Evolutionary conservation across 2,797 vertebrate genomes (phyloP), one percentile per base, ranked within the genome.

Genomic region (Borostomias antarcticus): DNA sequence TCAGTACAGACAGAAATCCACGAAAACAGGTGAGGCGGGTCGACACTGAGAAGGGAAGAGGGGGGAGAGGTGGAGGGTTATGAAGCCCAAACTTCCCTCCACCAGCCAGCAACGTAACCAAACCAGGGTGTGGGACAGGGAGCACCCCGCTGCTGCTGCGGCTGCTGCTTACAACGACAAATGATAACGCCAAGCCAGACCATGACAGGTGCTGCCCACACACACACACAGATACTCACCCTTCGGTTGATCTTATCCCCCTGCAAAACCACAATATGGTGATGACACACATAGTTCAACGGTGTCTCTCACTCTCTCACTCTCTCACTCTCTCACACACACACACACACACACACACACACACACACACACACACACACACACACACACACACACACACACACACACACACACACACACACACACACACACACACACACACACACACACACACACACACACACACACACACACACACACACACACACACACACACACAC

Each of bases 191-290:
- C 76, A 92, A 90, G 89, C 88, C 81, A 81, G 81, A 82, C 79
- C 84, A 82, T 69, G 54, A 85, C 61, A 84, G 29, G 77, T 81
- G 81, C 68, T 45, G 29, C 85, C 86, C 84, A 82, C 82, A 77
- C 79, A 85, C 72, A 85, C 82, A n/a, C 84, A 92, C 62, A 83
- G 56, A 64, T 96, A 96, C 98, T 94, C 94, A 99, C 98, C 98
- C 95, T 93, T 87, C 97, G 94, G 95, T 88, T 75, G 94, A 99
- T 96, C 93, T 99, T 99, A 98, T 98, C 96, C 70, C 98, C 97
- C 98, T 99, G 98, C 29, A 92, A 96, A 97, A 97, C 93, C 91
- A 98, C 85, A 99, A 95, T 82, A 95, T 81, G 84, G 87, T 80
- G 87, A 90, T 90, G 84, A 83, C 58, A 76, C 85, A n/a, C n/a